Percentiles rank a stretch among this genome's conserved stretches.
Evolutionary conservation across 2,797 vertebrate species (phyloP).

Genomic region (Pangasius larnaudii): DNA sequence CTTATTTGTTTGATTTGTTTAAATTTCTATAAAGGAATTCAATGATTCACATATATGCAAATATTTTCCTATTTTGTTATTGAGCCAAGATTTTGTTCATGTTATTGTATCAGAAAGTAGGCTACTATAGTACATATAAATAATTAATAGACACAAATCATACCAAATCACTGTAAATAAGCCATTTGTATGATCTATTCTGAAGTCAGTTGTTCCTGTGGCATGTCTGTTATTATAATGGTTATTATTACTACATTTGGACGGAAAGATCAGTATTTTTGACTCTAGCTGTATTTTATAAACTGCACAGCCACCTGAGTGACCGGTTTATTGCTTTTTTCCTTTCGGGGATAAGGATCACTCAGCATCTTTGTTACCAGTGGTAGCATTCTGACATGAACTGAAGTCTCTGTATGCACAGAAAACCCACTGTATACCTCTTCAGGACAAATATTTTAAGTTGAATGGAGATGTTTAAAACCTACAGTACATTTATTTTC

Average conservation of each 20-base stretch:
- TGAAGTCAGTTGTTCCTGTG: slow-evolving; percentile 36
- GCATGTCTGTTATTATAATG: slow-evolving; percentile 48
- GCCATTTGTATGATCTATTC: slow-evolving; percentile 23
- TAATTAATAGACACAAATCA: slow-evolving; percentile 29
- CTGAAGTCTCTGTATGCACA: slow-evolving; percentile 42
- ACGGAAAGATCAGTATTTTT: slow-evolving; percentile 50
- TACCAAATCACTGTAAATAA: slow-evolving; percentile 38
- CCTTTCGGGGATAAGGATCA: slow-evolving; percentile 43
- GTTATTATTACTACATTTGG: slow-evolving; percentile 47
- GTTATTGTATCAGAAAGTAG: slow-evolving; percentile 19
- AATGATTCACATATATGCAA: slow-evolving; percentile 17
- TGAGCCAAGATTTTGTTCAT: not conserved
- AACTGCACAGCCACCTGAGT: slow-evolving; percentile 42
- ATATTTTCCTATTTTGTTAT: slow-evolving; percentile 14
- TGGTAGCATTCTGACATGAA: slow-evolving; percentile 47
- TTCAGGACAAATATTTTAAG: slow-evolving; percentile 54
- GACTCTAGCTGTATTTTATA: slow-evolving; percentile 51
- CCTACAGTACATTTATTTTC: slow-evolving; percentile 41
- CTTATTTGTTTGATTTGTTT: slow-evolving; percentile 23
- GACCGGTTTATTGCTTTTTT: slow-evolving; percentile 50
- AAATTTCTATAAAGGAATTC: slow-evolving; percentile 5
- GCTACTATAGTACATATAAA: slow-evolving; percentile 14
- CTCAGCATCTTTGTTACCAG: slow-evolving; percentile 42
- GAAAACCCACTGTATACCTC: slow-evolving; percentile 46
- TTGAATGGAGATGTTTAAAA: slow-evolving; percentile 47